These are phyloP conservation scores for Eutolmus rufibarbis DNA, from an alignment of 2,888 invertebrate genomes.

Conservation along the genomic window DNA sequence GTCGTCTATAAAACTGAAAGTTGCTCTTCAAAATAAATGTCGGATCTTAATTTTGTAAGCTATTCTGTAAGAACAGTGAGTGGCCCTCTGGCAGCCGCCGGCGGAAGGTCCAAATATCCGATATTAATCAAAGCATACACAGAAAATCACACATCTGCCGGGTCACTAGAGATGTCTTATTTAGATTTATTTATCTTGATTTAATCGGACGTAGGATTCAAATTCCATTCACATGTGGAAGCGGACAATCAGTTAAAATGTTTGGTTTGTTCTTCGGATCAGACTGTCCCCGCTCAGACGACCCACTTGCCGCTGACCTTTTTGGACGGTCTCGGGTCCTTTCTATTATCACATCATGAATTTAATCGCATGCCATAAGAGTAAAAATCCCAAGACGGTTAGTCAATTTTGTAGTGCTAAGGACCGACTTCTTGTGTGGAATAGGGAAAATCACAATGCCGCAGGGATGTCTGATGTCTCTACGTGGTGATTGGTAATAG, in stretches of 20 bases:
- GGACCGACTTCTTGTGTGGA: background rate
- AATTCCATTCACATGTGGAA: constrained; percentile 22
- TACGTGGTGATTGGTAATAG: constrained; percentile 31
- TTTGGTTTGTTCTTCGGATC: background rate
- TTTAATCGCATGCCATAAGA: constrained; percentile 9
- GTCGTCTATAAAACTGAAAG: constrained; percentile 13
- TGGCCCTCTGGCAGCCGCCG: background rate
- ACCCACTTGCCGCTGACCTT: background rate
- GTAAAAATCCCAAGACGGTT: constrained; percentile 14
- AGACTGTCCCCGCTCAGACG: background rate
- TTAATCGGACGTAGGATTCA: constrained; percentile 17
- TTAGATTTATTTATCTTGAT: constrained; percentile 28
- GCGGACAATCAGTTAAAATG: constrained; percentile 26
- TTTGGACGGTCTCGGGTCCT: background rate
- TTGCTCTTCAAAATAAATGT: background rate
- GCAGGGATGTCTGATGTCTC: background rate
- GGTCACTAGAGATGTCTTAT: background rate
- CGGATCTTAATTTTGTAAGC: constrained; percentile 21
- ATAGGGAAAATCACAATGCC: constrained; percentile 15
- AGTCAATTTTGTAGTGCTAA: constrained; percentile 2
- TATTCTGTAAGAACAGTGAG: background rate
- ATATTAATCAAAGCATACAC: constrained; percentile 8
- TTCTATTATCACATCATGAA: constrained; percentile 34
- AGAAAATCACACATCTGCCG: background rate
- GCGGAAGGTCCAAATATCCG: background rate